phyloP scores from a whole-genome alignment of 2,888 invertebrate genomes.

The Lamproptera curius region DNA sequence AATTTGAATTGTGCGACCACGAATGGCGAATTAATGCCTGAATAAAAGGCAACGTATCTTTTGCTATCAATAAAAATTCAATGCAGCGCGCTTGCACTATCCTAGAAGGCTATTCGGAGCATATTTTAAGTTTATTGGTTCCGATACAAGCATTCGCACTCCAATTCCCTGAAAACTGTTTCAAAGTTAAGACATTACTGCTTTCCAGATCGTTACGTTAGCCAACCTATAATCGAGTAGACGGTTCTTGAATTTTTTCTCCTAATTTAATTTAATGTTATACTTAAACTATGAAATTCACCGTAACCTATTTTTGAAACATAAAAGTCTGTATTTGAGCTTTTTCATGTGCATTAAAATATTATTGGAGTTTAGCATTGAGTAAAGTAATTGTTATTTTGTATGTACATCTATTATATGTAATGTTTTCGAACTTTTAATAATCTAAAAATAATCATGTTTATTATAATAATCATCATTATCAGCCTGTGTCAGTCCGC shows the following conservation, averaged over 20 bases:
- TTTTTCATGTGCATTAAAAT: no score
- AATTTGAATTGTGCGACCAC: no score
- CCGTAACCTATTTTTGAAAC: no score
- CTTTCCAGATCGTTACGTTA: conserved; percentile 15
- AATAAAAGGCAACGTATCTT: not conserved
- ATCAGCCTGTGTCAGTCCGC: no score
- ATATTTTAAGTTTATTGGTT: conserved; percentile 20
- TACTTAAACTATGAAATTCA: no score
- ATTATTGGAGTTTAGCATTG: no score
- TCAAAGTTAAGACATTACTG: conserved; percentile 19
- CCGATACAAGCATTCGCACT: conserved; percentile 19
- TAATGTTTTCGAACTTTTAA: no score
- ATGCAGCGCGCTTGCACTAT: conserved; percentile 4
- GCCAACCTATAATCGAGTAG: conserved; percentile 16
- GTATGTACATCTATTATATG: no score
- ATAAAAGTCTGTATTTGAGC: no score
- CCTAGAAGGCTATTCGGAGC: conserved; percentile 9
- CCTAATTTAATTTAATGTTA: conserved; percentile 15
- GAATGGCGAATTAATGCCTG: not conserved
- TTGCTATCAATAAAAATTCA: conserved; percentile 2
- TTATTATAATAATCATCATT: no score
- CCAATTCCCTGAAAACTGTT: conserved; percentile 17
- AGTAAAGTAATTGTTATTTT: no score
- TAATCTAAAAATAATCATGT: no score
- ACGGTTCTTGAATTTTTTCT: conserved; percentile 9